These are phyloP conservation scores for Lacanobia wlatinum DNA, from an alignment of 2,888 invertebrate species.

Conservation along the genomic window DNA sequence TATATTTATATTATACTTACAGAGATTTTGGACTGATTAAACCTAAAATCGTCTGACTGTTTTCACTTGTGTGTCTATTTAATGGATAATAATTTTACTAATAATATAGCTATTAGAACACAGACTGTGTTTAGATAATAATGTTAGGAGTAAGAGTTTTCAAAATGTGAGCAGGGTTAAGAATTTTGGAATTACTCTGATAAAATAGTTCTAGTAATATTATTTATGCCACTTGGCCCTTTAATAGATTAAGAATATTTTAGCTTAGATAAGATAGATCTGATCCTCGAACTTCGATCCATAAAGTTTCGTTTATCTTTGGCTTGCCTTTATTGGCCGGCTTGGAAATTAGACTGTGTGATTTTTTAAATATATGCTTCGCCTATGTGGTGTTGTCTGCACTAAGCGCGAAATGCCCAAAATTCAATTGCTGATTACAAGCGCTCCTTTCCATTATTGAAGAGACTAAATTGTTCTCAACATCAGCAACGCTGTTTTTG, in stretches of 20 bases:
- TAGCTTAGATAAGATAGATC: background rate
- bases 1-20: slow-evolving; percentile 3
- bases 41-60: slow-evolving; percentile 11
- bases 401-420: background rate
- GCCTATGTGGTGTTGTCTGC: background rate
- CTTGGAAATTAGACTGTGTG: background rate
- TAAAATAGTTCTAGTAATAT: background rate
- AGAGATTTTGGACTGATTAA: slow-evolving; percentile 38
- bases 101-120: slow-evolving; percentile 8
- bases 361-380: background rate
- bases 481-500: background rate
- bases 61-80: slow-evolving; percentile 17
- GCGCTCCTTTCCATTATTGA: background rate
- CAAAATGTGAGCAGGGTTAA: slow-evolving; percentile 3
- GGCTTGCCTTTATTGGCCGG: background rate
- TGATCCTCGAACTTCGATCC: background rate
- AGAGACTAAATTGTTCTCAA: background rate
- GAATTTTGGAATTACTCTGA: slow-evolving; percentile 3
- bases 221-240: background rate
- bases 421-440: background rate
- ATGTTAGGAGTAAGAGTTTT: slow-evolving; percentile 5
- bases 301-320: background rate
- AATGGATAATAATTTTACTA: slow-evolving; percentile 5
- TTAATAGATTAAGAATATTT: background rate
- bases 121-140: slow-evolving; percentile 16